Percentiles rank a stretch among this genome's conserved stretches.
Evolutionary conservation across 2,113 vertebrate genomes (phyloP).

Genomic region (Bubo scandiacus): DNA sequence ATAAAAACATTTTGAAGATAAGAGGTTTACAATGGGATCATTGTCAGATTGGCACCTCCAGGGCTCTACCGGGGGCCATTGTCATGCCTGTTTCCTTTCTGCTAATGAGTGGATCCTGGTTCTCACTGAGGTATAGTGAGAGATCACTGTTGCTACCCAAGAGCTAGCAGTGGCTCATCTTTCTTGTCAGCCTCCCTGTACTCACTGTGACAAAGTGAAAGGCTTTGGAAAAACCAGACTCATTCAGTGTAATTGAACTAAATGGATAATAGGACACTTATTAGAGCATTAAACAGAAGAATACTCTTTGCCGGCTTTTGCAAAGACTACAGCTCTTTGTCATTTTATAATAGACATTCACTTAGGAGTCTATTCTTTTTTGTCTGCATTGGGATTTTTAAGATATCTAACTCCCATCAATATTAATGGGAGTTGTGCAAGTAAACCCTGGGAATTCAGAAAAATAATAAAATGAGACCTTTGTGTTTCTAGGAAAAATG

Average conservation of each 20-base stretch:
- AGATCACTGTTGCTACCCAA: not conserved
- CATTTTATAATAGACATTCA: constrained; percentile 49
- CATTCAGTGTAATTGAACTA: constrained; percentile 61
- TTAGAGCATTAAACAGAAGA: constrained; percentile 56
- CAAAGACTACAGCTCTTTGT: constrained; percentile 57
- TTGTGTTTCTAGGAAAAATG: not conserved
- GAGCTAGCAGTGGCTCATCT: constrained; percentile 40
- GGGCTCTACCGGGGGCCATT: constrained; percentile 20
- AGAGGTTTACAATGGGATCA: constrained; percentile 27
- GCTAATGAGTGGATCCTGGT: constrained; percentile 25
- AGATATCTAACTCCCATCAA: constrained; percentile 18
- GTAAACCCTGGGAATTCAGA: constrained; percentile 26
- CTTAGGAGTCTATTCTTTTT: constrained; percentile 40
- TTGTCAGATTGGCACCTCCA: constrained; percentile 3
- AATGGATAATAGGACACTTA: constrained; percentile 65
- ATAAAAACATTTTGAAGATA: constrained; percentile 17
- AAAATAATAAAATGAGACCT: not conserved
- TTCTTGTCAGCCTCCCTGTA: constrained; percentile 21
- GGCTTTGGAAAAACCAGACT: constrained; percentile 55
- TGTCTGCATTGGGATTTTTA: constrained; percentile 21
- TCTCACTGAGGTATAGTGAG: constrained; percentile 26
- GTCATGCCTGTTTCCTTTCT: constrained; percentile 21
- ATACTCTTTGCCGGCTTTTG: constrained; percentile 26
- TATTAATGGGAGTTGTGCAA: constrained; percentile 26
- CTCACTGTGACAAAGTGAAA: constrained; percentile 44